phyloP scores from a whole-genome alignment of 1,140 invertebrate genomes.

The Potamilus streckersoni region DNA sequence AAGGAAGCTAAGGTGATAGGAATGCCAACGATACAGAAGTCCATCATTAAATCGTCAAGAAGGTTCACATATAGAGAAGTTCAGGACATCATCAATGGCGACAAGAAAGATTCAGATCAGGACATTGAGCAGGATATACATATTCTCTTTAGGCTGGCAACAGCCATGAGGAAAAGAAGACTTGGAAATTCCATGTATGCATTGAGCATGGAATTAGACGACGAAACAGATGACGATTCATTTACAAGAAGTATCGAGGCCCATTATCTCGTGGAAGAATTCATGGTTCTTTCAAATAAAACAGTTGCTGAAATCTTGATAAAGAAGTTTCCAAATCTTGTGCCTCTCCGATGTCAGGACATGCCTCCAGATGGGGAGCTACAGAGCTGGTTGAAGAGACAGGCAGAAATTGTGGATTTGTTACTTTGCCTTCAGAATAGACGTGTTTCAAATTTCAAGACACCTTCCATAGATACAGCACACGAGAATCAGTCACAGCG shows the following conservation, averaged over 20 bases:
- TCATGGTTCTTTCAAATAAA: conserved; percentile 50
- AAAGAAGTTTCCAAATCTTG: conserved; percentile 20
- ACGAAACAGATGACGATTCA: conserved; percentile 20
- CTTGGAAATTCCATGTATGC: conserved; percentile 27
- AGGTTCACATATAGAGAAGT: conserved; percentile 38
- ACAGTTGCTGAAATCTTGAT: conserved; percentile 36
- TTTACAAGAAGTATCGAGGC: conserved; percentile 39
- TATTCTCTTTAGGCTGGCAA: conserved; percentile 29
- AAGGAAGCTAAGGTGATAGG: conserved; percentile 24
- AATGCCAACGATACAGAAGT: conserved; percentile 20
- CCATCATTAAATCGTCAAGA: conserved; percentile 23
- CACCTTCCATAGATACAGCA: background rate
- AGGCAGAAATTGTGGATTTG: conserved; percentile 29
- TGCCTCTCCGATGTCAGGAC: conserved; percentile 41
- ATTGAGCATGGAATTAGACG: conserved; percentile 36
- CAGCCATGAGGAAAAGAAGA: conserved; percentile 31
- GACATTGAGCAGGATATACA: conserved; percentile 17
- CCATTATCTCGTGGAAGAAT: conserved; percentile 49
- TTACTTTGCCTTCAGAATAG: conserved; percentile 31
- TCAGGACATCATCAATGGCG: conserved; percentile 28
- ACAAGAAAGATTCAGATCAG: background rate
- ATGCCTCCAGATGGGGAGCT: conserved; percentile 35
- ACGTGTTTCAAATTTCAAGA: conserved; percentile 2
- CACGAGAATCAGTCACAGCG: conserved; percentile 4
- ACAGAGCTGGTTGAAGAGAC: conserved; percentile 33